Conservation (phyloP, 2,888 invertebrate genomes). For the Atherix ibis region DNA sequence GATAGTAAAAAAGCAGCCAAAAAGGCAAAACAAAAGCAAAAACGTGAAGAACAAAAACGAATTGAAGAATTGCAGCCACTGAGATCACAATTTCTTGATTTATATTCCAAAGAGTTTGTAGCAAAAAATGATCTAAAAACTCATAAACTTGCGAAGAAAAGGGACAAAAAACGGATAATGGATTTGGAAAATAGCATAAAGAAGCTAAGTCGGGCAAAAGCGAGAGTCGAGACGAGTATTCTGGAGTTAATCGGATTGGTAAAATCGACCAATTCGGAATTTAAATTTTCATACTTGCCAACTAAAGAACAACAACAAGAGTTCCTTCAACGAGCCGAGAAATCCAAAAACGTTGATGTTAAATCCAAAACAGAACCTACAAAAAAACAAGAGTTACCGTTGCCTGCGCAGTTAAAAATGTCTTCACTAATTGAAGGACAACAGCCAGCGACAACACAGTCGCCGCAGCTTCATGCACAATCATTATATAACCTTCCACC, state of each 20-base stretch:
- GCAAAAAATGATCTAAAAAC: conserved; percentile 26
- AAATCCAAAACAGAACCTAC: conserved; percentile 10
- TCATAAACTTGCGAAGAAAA: conserved; percentile 19
- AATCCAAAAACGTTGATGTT: too few species aligned
- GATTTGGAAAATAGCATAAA: conserved; percentile 28
- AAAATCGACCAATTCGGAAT: conserved; percentile 27
- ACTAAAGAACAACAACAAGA: conserved; percentile 30
- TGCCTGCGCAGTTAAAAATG: neutral
- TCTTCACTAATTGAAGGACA: neutral
- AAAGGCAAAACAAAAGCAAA: conserved; percentile 30
- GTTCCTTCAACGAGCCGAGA: too few species aligned
- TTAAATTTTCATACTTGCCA: conserved; percentile 30
- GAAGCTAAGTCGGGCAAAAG: conserved; percentile 28
- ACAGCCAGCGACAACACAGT: neutral
- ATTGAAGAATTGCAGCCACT: conserved; percentile 26
- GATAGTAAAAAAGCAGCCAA: conserved; percentile 31
- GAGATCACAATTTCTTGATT: conserved; percentile 26
- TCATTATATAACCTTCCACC: too few species aligned
- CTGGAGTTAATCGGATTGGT: conserved; percentile 29
- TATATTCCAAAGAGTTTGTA: conserved; percentile 29
- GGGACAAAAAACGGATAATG: conserved; percentile 27
- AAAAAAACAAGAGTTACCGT: neutral
- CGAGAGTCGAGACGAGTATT: conserved; percentile 27
- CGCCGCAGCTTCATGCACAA: too few species aligned
- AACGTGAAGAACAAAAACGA: conserved; percentile 29